Conservation (phyloP, 2,888 invertebrate species). For the Tetropium fuscum region DNA sequence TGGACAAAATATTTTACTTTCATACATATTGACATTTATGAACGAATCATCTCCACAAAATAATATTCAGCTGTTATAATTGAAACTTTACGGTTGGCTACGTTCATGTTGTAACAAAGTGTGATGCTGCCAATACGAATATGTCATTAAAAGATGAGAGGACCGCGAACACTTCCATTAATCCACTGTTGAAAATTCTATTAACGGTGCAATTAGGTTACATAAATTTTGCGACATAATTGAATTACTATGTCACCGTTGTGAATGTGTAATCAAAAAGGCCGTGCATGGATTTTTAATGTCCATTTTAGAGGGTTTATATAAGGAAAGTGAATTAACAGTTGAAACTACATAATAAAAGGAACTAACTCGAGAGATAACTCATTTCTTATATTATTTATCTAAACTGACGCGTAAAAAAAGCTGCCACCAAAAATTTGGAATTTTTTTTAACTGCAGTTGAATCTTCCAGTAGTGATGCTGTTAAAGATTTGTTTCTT, state of each 20-base stretch:
- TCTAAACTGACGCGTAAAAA: no score
- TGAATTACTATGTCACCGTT: slow-evolving; percentile 46
- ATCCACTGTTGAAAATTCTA: slow-evolving; percentile 50
- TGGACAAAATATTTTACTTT: no score
- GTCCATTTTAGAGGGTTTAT: not conserved
- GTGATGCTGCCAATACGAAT: slow-evolving; percentile 40
- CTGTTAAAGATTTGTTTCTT: no score
- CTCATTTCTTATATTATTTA: no score
- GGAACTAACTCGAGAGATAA: no score
- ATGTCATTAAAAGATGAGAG: slow-evolving; percentile 49
- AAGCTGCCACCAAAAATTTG: no score
- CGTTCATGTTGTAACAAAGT: slow-evolving; percentile 9
- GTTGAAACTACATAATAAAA: no score
- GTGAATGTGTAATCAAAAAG: slow-evolving; percentile 39
- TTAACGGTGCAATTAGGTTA: slow-evolving; percentile 50
- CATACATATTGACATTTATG: no score
- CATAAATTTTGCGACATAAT: slow-evolving; percentile 49
- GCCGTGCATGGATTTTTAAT: slow-evolving; percentile 13
- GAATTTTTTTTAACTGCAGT: no score
- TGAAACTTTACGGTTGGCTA: slow-evolving; percentile 23
- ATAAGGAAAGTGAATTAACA: no score
- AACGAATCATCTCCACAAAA: no score
- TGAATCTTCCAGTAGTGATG: no score
- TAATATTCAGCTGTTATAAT: slow-evolving; percentile 25
- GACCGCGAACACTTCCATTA: slow-evolving; percentile 50